phyloP scores from a whole-genome alignment of 2,113 vertebrate species.

The Ursus arctos region DNA sequence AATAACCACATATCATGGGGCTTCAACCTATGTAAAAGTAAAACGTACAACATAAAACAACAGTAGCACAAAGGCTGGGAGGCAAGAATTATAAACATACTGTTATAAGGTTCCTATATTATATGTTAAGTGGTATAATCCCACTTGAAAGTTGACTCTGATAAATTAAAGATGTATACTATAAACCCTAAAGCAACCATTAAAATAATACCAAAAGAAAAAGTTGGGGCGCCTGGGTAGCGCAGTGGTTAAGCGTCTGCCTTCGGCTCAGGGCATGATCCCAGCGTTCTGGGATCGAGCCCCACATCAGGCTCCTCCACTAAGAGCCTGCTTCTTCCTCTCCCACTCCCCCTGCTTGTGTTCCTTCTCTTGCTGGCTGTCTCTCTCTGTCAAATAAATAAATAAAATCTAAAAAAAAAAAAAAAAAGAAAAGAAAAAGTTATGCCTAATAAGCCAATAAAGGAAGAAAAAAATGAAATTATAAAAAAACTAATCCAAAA shows the following conservation, averaged over 20 bases:
- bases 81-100: neutral
- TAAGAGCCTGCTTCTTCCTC: no score
- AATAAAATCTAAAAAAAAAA: neutral
- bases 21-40: neutral
- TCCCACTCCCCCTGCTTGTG: no score
- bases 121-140: neutral
- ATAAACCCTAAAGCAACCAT: neutral
- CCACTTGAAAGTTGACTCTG: neutral
- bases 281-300: no score
- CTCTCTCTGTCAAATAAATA: no score
- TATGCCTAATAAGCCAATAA: neutral
- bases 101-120: neutral
- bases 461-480: neutral
- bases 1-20: neutral
- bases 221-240: neutral
- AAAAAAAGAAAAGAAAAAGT: neutral
- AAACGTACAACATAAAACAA: neutral
- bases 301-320: no score
- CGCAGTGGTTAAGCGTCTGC: no score
- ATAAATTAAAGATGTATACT: constrained; percentile 18
- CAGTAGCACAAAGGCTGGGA: neutral
- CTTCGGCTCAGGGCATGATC: no score
- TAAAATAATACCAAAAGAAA: neutral
- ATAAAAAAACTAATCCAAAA: neutral
- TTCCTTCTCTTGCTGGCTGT: no score